A percentile compares a stretch with the other conserved stretches of the same genome.
Evolutionary conservation across 2,888 invertebrate species (phyloP).

Genomic region (Drosophila longiperda): DNA sequence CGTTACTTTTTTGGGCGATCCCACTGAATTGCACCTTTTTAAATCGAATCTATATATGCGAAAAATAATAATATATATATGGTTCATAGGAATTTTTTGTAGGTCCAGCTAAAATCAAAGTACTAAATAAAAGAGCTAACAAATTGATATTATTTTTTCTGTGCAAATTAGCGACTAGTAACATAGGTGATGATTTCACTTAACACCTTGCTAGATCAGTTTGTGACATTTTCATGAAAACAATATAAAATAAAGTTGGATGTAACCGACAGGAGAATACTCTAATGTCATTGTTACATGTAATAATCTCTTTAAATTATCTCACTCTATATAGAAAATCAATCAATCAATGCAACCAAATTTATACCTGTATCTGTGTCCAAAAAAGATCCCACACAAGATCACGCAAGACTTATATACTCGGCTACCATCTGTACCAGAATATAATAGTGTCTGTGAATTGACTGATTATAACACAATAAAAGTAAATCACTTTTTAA

Average conservation of each 20-base stretch:
- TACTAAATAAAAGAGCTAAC: conserved; percentile 42
- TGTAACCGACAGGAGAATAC: not conserved
- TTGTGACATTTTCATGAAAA: conserved; percentile 13
- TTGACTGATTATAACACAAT: not conserved
- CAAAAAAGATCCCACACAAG: too few relatives aligned
- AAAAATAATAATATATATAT: not conserved
- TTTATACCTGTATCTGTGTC: not conserved
- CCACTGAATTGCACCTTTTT: not conserved
- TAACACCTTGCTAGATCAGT: conserved; percentile 51
- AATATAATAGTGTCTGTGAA: not conserved
- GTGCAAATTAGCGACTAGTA: conserved; percentile 20
- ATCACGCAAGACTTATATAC: too few relatives aligned
- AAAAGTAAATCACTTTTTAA: not conserved
- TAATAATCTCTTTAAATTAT: not conserved
- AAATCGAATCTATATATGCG: not conserved
- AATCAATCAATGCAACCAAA: not conserved
- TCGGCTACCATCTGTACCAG: too few relatives aligned
- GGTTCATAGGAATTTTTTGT: not conserved
- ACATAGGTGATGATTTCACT: conserved; percentile 37
- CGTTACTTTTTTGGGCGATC: not conserved
- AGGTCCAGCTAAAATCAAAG: not conserved
- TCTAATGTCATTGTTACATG: not conserved
- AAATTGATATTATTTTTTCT: conserved; percentile 8
- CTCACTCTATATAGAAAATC: not conserved
- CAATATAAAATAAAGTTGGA: not conserved